Conservation (phyloP, 2,797 vertebrate genomes). For the Sebastes cheni region DNA sequence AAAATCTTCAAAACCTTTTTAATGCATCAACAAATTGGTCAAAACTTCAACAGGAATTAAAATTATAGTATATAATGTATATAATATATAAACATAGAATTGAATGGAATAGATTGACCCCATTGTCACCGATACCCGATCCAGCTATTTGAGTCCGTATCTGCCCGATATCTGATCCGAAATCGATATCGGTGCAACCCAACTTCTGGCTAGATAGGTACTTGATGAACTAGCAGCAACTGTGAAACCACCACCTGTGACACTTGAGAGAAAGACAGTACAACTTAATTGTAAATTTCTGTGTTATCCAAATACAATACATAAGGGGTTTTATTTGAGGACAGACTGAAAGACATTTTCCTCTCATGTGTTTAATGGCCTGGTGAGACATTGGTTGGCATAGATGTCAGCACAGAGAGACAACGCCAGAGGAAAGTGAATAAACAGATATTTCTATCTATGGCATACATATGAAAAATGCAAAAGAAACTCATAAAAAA, state of each 20-base stretch:
- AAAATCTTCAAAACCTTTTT: too few relatives aligned
- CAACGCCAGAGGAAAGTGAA: slow-evolving; percentile 39
- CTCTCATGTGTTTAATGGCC: slow-evolving; percentile 27
- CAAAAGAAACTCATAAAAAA: slow-evolving; percentile 5
- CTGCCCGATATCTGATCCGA: too few relatives aligned
- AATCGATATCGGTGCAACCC: too few relatives aligned
- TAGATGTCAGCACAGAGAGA: slow-evolving; percentile 45
- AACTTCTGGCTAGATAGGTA: background rate
- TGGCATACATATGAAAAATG: slow-evolving; percentile 9
- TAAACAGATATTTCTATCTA: slow-evolving; percentile 17
- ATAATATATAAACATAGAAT: too few relatives aligned
- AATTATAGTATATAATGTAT: too few relatives aligned
- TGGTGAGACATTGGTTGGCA: slow-evolving; percentile 24
- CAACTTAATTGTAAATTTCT: background rate
- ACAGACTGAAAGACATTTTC: background rate
- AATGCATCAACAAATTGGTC: too few relatives aligned
- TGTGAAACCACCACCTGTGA: background rate
- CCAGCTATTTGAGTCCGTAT: too few relatives aligned
- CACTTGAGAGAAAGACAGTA: background rate
- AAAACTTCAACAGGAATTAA: too few relatives aligned
- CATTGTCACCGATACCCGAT: too few relatives aligned
- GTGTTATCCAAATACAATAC: background rate
- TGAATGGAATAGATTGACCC: too few relatives aligned
- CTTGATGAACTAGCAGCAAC: background rate
- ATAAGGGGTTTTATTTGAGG: background rate